These are phyloP conservation scores for Psammodynastes pulverulentus DNA, from an alignment of 2,113 vertebrate genomes.

Conservation along the genomic window DNA sequence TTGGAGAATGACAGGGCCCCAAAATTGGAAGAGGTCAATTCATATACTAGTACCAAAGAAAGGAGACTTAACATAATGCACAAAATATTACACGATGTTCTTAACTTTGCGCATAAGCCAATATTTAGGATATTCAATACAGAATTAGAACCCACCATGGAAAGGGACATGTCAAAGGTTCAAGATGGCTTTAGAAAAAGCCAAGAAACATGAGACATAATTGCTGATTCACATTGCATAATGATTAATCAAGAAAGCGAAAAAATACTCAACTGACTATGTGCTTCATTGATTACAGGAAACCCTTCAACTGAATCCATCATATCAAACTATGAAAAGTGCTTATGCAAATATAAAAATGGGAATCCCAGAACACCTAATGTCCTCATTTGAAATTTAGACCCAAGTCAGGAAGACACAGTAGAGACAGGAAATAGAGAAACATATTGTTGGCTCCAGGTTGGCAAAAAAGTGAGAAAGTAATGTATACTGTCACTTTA, in stretches of 20 bases:
- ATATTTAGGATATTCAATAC: not conserved
- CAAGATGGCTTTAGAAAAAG: not conserved
- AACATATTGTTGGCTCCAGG: not conserved
- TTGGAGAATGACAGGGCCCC: not conserved
- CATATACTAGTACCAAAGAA: not conserved
- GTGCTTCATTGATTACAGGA: not conserved
- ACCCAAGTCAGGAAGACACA: not conserved
- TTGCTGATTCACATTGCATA: not conserved
- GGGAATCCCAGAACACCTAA: not conserved
- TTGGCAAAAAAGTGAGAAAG: not conserved
- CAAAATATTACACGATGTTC: not conserved
- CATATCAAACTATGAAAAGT: not conserved
- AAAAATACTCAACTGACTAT: not conserved
- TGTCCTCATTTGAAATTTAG: not conserved
- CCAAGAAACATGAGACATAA: not conserved
- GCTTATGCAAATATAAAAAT: not conserved
- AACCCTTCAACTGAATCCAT: not conserved
- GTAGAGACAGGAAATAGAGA: not conserved
- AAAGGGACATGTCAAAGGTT: not conserved
- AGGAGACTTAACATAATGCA: not conserved
- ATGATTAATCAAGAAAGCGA: not conserved
- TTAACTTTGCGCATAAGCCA: not conserved
- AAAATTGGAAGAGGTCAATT: not conserved
- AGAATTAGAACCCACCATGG: not conserved
- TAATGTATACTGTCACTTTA: not conserved